Base-by-base conservation (phyloP, 2,797 vertebrate species). In the Siniperca scherzeri region DNA sequence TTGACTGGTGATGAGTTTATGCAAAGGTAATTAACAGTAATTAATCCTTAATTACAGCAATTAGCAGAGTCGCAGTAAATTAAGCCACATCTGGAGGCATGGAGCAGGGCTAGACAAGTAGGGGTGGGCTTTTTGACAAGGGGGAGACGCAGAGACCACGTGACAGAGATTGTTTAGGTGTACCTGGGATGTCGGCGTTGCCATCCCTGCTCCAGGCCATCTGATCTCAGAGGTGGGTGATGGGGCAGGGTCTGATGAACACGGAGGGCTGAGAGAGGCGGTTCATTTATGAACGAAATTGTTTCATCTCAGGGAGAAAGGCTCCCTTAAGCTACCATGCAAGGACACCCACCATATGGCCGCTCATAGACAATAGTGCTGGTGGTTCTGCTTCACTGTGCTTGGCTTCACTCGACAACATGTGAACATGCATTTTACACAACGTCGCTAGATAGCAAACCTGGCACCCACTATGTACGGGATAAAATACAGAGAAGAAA, bases 11-110 rank as follows among this genome's bases (percentile, higher is more conserved):
- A 98, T 98, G 98, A 99, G 98, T 99, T 99, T 99, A 99, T 99
- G 98, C 97, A 96, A 97, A 98, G 97, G 98, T 99, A 99, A 99
- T 99, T 99, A 99, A 99, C 97, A 98, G 98, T 98, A 99, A 99
- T 99, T 99, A 99, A 99, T 99, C 97, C 98, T 99, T 99, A 99
- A 99, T 99, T 99, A 99, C 98, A 98, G 98, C 99, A 99, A 99
- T 99, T 99, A 99, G 97, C 98, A 96, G 97, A 99, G 98, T 99
- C 97, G 97, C 98, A 99, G 98, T 99, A 99, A 99, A 99, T 99
- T 99, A 99, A 99, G 97, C 97, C 97, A 98, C 98, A 99, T 99
- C 98, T 99, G 98, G 98, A 98, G 97, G 94, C 97, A 97, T 93
- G 95, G 96, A 97, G 91, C 91, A 88, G 96, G 96, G 96, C 95